phyloP scores from a whole-genome alignment of 2,113 vertebrate species.

The Datnioides undecimradiatus region DNA sequence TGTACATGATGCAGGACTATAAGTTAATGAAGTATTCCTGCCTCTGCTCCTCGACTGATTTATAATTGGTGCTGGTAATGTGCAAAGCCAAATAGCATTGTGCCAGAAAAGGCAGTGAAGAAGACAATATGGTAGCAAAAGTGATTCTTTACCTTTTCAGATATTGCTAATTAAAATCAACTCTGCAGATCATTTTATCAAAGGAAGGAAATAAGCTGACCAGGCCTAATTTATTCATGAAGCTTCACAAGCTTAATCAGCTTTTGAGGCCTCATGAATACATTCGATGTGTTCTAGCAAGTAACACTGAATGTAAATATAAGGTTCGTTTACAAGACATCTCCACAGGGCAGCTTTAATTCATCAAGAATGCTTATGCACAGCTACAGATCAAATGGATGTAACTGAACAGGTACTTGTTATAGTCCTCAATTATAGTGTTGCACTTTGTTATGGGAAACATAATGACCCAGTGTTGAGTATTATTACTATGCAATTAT shows the following conservation, averaged over 20 bases:
- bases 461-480: neutral
- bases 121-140: neutral
- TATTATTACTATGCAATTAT: slow-evolving; percentile 10
- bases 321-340: neutral
- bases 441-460: slow-evolving; percentile 19
- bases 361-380: slow-evolving; percentile 26
- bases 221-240: too few species aligned
- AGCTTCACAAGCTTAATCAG: too few species aligned
- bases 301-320: neutral
- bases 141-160: neutral
- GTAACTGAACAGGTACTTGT: slow-evolving; percentile 8
- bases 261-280: too few species aligned
- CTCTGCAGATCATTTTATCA: neutral
- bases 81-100: too few species aligned
- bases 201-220: neutral
- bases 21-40: neutral
- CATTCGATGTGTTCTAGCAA: neutral
- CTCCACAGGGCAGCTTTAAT: slow-evolving; percentile 12
- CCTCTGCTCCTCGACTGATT: neutral
- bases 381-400: slow-evolving; percentile 56
- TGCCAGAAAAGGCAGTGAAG: neutral
- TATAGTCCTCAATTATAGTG: slow-evolving; percentile 16
- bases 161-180: too few species aligned
- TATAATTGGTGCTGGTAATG: fast-evolving
- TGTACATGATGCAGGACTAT: neutral